phyloP scores from a whole-genome alignment of 2,797 vertebrate species.

The Cynodonichthys magdalenae region DNA sequence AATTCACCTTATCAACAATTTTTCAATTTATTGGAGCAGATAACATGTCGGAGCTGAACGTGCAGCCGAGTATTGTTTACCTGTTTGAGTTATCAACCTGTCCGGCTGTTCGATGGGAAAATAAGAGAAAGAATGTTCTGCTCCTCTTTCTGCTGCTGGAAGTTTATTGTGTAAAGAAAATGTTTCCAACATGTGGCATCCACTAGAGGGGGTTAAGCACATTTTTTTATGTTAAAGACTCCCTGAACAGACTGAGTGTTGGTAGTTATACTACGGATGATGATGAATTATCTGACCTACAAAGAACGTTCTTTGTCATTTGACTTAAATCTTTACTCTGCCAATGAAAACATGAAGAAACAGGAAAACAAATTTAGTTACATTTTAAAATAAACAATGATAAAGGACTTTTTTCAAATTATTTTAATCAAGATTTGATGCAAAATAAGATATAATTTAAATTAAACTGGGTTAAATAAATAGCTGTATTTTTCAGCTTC shows the following conservation, averaged over 20 bases:
- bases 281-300: neutral
- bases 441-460: too few relatives aligned
- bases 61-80: constrained; percentile 39
- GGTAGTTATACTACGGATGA: too few relatives aligned
- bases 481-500: too few relatives aligned
- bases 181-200: constrained; percentile 50
- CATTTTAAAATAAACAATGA: too few relatives aligned
- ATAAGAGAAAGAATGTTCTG: neutral
- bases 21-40: constrained; percentile 36
- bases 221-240: constrained; percentile 46
- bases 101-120: constrained; percentile 5
- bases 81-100: constrained; percentile 35
- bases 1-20: constrained; percentile 52
- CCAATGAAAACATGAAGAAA: too few relatives aligned
- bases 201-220: constrained; percentile 77
- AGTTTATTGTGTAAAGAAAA: constrained; percentile 28
- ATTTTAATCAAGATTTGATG: too few relatives aligned
- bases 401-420: too few relatives aligned
- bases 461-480: too few relatives aligned
- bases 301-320: too few relatives aligned
- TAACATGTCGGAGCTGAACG: constrained; percentile 15
- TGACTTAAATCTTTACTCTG: too few relatives aligned
- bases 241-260: neutral
- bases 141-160: constrained; percentile 11
- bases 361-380: too few relatives aligned